Evolutionary conservation across 1,140 invertebrate species (phyloP), one percentile per base, ranked within the genome.

Genomic region (Globodera rostochiensis): DNA sequence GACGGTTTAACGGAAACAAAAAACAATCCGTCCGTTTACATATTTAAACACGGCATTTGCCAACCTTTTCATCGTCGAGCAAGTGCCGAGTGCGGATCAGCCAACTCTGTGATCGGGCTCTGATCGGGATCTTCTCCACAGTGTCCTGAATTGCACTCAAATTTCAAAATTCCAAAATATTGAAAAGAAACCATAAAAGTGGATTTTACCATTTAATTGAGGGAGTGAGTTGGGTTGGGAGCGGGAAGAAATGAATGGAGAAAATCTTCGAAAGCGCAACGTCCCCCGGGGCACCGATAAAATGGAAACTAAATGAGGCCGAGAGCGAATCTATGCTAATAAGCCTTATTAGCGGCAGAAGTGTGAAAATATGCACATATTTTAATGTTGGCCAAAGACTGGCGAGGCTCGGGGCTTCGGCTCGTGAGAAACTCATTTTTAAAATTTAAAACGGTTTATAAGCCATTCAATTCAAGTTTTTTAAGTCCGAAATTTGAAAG

Each of bases 41-140:
- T 25, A 36, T 15, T 36, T 36, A 36, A 36, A 36, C 3, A 46
- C 19, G 46, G 25, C 66, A 57, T 69, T 49, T 73, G 70, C 77
- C 64, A 11, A 88, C 87, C 80, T 88, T 88, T 73, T 87, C 87
- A 66, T 89, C 88, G 76, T 87, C 84, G 15, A 90, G 83, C 15
- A 89, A 80, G 80, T 89, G 88, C 46, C 88, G 67, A 47, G 88
- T 89, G 19, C 88, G 83, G 74, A 89, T 89, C 49, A 89, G 84
- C 88, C 88, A 89, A 79, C 86, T 88, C 69, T 90, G 88, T 21
- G 86, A 88, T 57, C 88, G 80, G n/a, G 88, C 89, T 50, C 88
- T 66, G 60, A 90, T 89, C 45, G 88, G 88, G n/a, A 89, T 89
- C 64, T 87, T 87, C 74, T 89, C 88, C 60, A 89, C 79, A 15